Conservation (phyloP, 1,140 invertebrate genomes). For the Drosophila jambulina region DNA sequence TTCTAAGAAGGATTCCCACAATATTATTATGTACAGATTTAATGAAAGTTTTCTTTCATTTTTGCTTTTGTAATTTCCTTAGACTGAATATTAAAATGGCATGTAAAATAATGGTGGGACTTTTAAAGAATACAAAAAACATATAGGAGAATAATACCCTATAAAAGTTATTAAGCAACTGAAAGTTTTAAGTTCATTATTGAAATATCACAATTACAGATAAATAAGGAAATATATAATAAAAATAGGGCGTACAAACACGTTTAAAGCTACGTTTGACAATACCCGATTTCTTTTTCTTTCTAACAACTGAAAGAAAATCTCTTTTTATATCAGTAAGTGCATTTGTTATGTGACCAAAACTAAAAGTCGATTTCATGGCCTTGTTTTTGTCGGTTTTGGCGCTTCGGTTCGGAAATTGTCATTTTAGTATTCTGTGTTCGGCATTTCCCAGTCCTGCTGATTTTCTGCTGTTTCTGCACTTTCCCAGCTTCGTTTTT, state of each 20-base stretch:
- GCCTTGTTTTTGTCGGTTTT: slow-evolving; percentile 63
- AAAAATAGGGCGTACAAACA: not conserved
- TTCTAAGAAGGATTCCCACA: not conserved
- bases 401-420: slow-evolving; percentile 73
- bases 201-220: not conserved
- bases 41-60: too few relatives aligned
- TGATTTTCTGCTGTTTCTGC: slow-evolving; percentile 81
- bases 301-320: not conserved
- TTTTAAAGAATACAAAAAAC: too few relatives aligned
- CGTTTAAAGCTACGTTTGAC: not conserved
- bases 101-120: not conserved
- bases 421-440: slow-evolving; percentile 77
- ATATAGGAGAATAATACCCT: not conserved
- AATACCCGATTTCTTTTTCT: not conserved
- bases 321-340: slow-evolving; percentile 14
- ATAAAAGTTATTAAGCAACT: too few relatives aligned
- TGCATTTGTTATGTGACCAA: slow-evolving; percentile 25
- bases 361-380: slow-evolving; percentile 12
- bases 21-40: not conserved
- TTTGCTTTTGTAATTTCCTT: not conserved
- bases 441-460: slow-evolving; percentile 67
- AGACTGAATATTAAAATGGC: not conserved
- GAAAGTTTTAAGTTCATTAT: not conserved
- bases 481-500: slow-evolving; percentile 58
- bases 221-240: not conserved